These are phyloP conservation scores for Cepaea hortensis DNA, from an alignment of 2,888 invertebrate species.

Conservation along the genomic window DNA sequence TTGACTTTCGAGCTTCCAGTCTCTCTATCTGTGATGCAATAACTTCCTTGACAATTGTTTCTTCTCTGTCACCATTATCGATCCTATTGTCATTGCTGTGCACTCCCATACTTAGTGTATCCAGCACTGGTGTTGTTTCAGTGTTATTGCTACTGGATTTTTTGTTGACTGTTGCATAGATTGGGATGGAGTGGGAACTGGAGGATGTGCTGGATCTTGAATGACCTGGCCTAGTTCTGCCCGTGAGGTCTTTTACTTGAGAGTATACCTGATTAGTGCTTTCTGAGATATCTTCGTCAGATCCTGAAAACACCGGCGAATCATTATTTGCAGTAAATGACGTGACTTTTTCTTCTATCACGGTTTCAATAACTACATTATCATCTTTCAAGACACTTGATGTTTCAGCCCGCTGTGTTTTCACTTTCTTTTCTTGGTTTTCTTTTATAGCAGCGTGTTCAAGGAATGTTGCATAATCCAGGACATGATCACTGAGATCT, in stretches of 20 bases:
- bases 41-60: slow-evolving; percentile 5
- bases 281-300: neutral
- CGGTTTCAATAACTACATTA: slow-evolving; percentile 37
- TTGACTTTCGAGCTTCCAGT: slow-evolving; percentile 47
- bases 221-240: neutral
- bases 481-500: slow-evolving; percentile 39
- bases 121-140: neutral
- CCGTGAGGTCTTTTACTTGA: slow-evolving; percentile 35
- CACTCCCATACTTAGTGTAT: neutral
- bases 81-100: neutral
- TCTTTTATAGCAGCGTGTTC: slow-evolving; percentile 33
- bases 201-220: neutral
- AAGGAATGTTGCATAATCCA: slow-evolving; percentile 53
- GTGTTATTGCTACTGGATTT: neutral
- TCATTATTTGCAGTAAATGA: neutral
- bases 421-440: slow-evolving; percentile 3
- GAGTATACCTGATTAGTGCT: slow-evolving; percentile 26
- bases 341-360: slow-evolving; percentile 41
- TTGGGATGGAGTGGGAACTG: slow-evolving; percentile 6
- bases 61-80: neutral
- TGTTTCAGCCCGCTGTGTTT: neutral
- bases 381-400: slow-evolving; percentile 11
- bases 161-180: slow-evolving; percentile 39
- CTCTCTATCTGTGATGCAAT: slow-evolving; percentile 45
- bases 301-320: neutral